Evolutionary conservation across 2,113 vertebrate genomes (phyloP), one percentile per base, ranked within the genome.

Genomic region (Sturnus vulgaris): DNA sequence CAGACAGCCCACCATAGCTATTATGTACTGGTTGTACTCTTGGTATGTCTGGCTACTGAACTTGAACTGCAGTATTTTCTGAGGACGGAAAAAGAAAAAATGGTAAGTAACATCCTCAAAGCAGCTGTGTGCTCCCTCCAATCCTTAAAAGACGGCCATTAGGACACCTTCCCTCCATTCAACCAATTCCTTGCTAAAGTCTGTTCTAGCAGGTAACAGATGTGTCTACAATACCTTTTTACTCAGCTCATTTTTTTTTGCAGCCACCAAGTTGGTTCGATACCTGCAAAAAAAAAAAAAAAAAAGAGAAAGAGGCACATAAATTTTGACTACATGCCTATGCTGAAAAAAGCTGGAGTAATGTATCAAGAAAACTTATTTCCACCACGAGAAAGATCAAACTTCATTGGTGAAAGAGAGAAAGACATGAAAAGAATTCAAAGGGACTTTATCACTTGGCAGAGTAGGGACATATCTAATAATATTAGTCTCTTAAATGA

Each of bases 21-120:
- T 96, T 55, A 98, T 35, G 75, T 99, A 99, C 44, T 97, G 94
- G 97, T 99, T 99, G 97, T 99, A 99, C 89, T 99, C 97, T 2
- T 92, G 86, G 93, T 98, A 99, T 0, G 98, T 99, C 91, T 97
- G 97, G 44, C 91, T 98, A 96, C 97, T 99, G 96, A 99, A 98
- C 96, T 97, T 98, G 90, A 99, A 98, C 33, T 98, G 96, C 76
- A 97, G 94, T 86, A 97, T 97, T 87, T 80, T 71, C 98, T 98
- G 78, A 91, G 93, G 69, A 39, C 28, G 83, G 15, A n/a, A 78
- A 65, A 91, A 86, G 64, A 85, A 53, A 87, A 86, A 56, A 27
- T 18, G 65, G 15, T 82, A 25, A 93, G 53, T 27, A 82, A 35
- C 59, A 76, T 37, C 33, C 69, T 92, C 64, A 90, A 23, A 91